Evolutionary conservation across 2,797 vertebrate genomes (phyloP), one percentile per base, ranked within the genome.

Genomic region (Dipus sagitta): DNA sequence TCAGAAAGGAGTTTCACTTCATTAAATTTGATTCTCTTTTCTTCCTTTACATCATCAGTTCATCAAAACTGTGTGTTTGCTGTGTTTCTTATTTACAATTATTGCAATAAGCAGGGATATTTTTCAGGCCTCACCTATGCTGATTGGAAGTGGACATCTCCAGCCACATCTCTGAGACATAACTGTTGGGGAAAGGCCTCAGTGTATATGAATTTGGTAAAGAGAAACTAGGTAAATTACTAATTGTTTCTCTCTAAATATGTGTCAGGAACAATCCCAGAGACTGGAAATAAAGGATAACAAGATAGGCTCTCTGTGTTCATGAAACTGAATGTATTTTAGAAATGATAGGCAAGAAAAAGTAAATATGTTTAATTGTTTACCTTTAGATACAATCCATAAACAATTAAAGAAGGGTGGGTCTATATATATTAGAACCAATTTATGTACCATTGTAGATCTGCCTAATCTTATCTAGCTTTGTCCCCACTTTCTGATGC

Each of bases 11-110:
- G 52, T 60, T 68, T 67, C 30, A 21, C 1, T 15, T 81, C 21
- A 28, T 84, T 85, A 80, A 60, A 26, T 38, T 92, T 52, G 65
- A 68, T 76, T 84, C 17, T 21, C 42, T 82, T 89, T 85, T 86
- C 28, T 58, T 38, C 76, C 62, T 87, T 80, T 76, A 67, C 20
- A 79, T 17, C 13, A 18, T 28, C 32, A 23, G 32, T 84, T 80
- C 74, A 72, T 38, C 52, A 58, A 72, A 84, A 30, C 30, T n/a
- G n/a, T n/a, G 62, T 4, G 24, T 80, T n/a, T 84, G 21, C 67
- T 26, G 65, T 6, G n/a, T 78, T 77, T 70, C 60, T 78, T 20
- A 10, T 60, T 84, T 83, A n/a, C 70, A 64, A 3, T 42, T 62
- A 7, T 47, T 28, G 6, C n/a, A 13, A 10, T n/a, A 5, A 24